Evolutionary conservation across 2,113 vertebrate species (phyloP), one percentile per base, ranked within the genome.

Genomic region (Callipepla californica): DNA sequence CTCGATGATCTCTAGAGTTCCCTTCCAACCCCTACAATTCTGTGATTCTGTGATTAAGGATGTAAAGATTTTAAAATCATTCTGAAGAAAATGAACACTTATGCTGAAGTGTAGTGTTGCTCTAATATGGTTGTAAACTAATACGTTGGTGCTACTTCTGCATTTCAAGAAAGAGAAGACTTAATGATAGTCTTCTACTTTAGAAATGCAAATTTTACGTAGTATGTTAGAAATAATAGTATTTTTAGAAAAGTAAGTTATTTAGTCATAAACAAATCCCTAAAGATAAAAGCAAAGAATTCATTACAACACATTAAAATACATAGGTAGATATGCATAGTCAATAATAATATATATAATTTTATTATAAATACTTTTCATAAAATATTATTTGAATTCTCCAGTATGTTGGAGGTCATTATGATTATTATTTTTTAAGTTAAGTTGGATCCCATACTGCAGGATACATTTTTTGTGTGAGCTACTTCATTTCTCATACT

Each of bases 211-310:
- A 57, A 23, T 86, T 79, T 86, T 66, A 18, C 28, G 74, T 34
- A 79, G n/a, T 79, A 10, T 65, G 16, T 76, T 63, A 62, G 50
- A 75, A 92, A 67, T 47, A 13, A 21, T 63, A 62, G 4, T 75
- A 22, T 44, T 72, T 95, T 92, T 81, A 47, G 32, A 84, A 89
- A 53, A 65, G 63, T 68, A 53, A 65, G 63, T 68, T 84, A 55
- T 76, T 76, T 94, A 47, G 59, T 92, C 16, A 79, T 88, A 82
- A 62, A 87, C 63, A 79, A 73, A 44, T 80, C 59, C 34, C 5
- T 48, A 80, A 90, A 85, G 89, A 84, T 84, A 50, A 90, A 87
- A 92, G 81, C 81, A 50, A 72, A 53, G 30, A 72, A 34, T 80
- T 25, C 16, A 38, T 57, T 63, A 50, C 38, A 75, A 21, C 7